Evolutionary conservation across 2,888 invertebrate genomes (phyloP).

Genomic region (Agonopterix subpropinquella): DNA sequence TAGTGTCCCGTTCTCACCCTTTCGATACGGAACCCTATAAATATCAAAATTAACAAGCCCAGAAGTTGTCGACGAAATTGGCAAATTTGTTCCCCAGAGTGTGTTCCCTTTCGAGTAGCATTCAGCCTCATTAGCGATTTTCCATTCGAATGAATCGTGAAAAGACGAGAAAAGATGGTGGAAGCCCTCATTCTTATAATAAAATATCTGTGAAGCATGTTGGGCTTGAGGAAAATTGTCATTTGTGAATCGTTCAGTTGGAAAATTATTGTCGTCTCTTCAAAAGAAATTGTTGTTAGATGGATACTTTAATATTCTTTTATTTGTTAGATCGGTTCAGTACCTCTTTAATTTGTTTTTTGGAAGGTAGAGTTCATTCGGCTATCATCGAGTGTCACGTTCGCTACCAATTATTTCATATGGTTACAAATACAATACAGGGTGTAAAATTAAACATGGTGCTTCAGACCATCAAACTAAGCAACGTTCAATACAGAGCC

Average conservation of each 20-base stretch:
- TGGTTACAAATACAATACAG: no score
- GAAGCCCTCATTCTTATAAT: conserved; percentile 33
- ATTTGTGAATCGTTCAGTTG: conserved; percentile 34
- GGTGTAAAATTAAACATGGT: no score
- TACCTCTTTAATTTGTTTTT: no score
- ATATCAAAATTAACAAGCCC: conserved; percentile 13
- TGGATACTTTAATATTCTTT: no score
- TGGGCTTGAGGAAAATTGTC: conserved; percentile 33
- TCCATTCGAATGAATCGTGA: conserved; percentile 38
- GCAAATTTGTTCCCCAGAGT: conserved; percentile 35
- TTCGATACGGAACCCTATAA: background rate
- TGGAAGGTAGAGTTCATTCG: no score
- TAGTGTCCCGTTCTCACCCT: no score
- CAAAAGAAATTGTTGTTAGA: conserved; percentile 3
- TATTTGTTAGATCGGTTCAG: no score
- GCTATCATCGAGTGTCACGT: no score
- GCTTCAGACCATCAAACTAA: no score
- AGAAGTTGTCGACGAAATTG: conserved; percentile 17
- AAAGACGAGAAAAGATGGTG: conserved; percentile 35
- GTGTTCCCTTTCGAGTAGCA: conserved; percentile 42
- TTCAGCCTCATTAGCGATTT: conserved; percentile 63
- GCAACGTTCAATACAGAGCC: no score
- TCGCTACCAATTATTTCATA: no score
- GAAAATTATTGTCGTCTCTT: conserved; percentile 37
- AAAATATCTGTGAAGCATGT: conserved; percentile 24